Base-by-base conservation (phyloP, 2,797 vertebrate species). In the Australoheros facetus region DNA sequence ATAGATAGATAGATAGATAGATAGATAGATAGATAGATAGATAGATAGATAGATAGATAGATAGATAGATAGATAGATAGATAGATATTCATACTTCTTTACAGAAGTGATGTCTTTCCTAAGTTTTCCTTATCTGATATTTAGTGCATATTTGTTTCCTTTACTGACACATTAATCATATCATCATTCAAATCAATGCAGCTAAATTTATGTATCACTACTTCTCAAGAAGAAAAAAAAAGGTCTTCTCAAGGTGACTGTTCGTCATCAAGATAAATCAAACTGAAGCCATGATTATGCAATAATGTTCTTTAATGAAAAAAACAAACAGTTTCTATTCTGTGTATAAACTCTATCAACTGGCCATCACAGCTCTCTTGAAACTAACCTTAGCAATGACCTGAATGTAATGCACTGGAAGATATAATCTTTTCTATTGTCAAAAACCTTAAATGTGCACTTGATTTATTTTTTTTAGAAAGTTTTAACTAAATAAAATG, bases 361-460 rank as follows among this genome's bases (percentile, higher is more conserved):
- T 39, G 4, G 19, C 8, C 16, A 73, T 57, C 23, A 28, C 37
- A 57, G 23, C 19, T 57, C 39, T 48, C 16, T 48, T 19, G 23
- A 66, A 66, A 66, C 48, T 66, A 66, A 66, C 62, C 62, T 48
- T 3, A 48, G 62, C 62, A 66, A 48, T 66, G 62, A 66, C 42
- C 42, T 1, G 1, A 48, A 66, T 66, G 23, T 16, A 28, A 19
- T 28, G 14, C 39, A 64, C 13, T 64, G 60, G 60, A 45, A 64
- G 39, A 64, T 16, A 45, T 26, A 45, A 66, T 66, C 28, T 16
- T 28, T 66, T 66, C 39, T 48, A 23, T 28, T 66, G 39, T 28
- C 16, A 66, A 28, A 64, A 66, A 28, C 16, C 9, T 48, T 6
- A 28, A 28, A 66, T 28, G 23, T 4, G 1, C 23, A 66, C 10